Base-by-base conservation (phyloP, 2,888 invertebrate genomes). In the Ischnura elegans region DNA sequence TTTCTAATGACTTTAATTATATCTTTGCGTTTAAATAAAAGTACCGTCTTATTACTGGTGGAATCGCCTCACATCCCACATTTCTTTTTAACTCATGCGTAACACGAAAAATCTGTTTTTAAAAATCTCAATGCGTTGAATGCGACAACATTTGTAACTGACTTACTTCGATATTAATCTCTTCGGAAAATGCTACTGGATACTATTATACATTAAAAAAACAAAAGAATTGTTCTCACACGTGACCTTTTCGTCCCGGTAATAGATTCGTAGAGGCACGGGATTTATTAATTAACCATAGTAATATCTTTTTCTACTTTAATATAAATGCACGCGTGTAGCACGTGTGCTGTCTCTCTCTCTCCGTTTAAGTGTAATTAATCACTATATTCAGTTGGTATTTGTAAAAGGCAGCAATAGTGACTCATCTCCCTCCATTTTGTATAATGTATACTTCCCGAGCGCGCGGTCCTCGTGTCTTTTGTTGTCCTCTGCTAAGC, bases 181-280 rank as follows among this genome's bases (percentile, higher is more conserved):
- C 25, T 76, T 76, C 36, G 76, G 76, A 36, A 76, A 76, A 29
- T 76, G 76, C 76, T 76, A 76, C 76, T 36, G 76, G 76, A 36
- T 36, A 76, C 76, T 76, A 76, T 36, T 76, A 36, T 13, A 76
- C n/a, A n/a, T n/a, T n/a, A n/a, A n/a, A n/a, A n/a, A n/a, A n/a
- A n/a, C n/a, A 76, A 36, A 29, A n/a, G 0, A 3, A 13, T 36
- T 76, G n/a, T 76, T 76, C 36, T 36, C 29, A 8, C 36, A 76
- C 76, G 76, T 76, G 76, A 36, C 76, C n/a, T 29, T 76, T 76
- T 76, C 25, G 76, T 36, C 76, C 76, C 29, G 29, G 36, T 76
- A 76, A 29, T 76, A 76, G 36, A 76, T 25, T 76, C 76, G 76
- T 76, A 76, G 76, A 76, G 76, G 76, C 76, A 76, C 76, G 76